Evolutionary conservation across 2,113 vertebrate species (phyloP).

Genomic region (Tetraodon nigroviridis): DNA sequence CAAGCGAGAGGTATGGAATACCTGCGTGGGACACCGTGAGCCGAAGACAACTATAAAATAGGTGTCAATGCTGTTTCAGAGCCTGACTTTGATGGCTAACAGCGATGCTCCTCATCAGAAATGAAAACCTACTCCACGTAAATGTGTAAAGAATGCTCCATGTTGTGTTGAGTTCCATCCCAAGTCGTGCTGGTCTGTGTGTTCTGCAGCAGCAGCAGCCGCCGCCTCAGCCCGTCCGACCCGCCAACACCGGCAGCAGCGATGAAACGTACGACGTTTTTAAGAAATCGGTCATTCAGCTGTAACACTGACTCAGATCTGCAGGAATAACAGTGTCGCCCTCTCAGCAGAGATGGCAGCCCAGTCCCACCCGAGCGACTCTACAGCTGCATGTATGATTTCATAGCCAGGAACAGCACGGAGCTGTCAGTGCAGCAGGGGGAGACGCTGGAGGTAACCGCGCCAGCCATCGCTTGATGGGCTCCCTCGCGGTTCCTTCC

Average conservation of each 20-base stretch:
- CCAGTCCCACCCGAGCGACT: conserved; percentile 43
- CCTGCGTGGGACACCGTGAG: conserved; percentile 3
- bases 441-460: conserved; percentile 78
- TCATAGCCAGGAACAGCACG: conserved; percentile 85
- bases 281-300: background rate
- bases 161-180: no score
- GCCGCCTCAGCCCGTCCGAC: background rate
- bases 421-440: conserved; percentile 83
- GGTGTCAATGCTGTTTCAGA: conserved; percentile 5
- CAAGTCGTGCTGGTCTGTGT: background rate
- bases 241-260: background rate
- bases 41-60: background rate
- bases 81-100: background rate
- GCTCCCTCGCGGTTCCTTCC: background rate
- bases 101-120: background rate
- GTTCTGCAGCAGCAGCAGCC: conserved; percentile 21
- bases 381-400: conserved; percentile 82
- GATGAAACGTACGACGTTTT: conserved; percentile 52
- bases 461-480: background rate
- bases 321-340: background rate
- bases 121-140: no score
- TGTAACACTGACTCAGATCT: background rate
- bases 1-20: conserved; percentile 63
- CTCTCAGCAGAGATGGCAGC: conserved; percentile 44
- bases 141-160: no score